These are phyloP conservation scores for Athalia circularis DNA, from an alignment of 2,888 invertebrate genomes.

Conservation along the genomic window DNA sequence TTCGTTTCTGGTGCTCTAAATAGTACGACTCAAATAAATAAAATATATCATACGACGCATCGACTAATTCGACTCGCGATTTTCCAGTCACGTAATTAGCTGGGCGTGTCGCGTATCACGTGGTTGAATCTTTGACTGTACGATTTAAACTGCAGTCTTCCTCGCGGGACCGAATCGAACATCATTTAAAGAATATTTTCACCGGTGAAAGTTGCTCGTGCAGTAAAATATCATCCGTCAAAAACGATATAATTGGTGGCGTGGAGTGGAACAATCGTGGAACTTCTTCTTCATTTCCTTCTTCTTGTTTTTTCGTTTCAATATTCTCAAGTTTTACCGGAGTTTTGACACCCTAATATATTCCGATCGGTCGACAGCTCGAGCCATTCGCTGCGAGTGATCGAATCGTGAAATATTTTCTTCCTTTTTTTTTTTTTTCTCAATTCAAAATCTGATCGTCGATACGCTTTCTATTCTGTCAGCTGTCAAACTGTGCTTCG, in stretches of 20 bases:
- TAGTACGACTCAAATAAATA: not conserved
- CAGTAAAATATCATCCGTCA: conserved; percentile 22
- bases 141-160: too few species aligned
- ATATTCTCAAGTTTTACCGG: not conserved
- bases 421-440: too few species aligned
- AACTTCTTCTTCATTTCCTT: not conserved
- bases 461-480: not conserved
- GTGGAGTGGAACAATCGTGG: too few species aligned
- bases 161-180: not conserved
- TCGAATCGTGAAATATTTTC: not conserved
- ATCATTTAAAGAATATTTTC: not conserved
- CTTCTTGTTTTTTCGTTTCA: not conserved
- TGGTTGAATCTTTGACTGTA: too few species aligned
- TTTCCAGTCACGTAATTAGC: conserved; percentile 6
- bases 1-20: conserved; percentile 30
- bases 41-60: conserved; percentile 5
- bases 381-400: not conserved
- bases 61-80: not conserved
- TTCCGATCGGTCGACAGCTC: not conserved
- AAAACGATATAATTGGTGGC: not conserved
- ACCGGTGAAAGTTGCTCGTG: conserved; percentile 24
- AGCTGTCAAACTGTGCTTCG: not conserved
- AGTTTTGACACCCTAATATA: not conserved
- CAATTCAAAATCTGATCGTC: conserved; percentile 9
- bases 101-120: conserved; percentile 20